Conservation (phyloP, 2,797 vertebrate genomes). For the Rallus crepitans region DNA sequence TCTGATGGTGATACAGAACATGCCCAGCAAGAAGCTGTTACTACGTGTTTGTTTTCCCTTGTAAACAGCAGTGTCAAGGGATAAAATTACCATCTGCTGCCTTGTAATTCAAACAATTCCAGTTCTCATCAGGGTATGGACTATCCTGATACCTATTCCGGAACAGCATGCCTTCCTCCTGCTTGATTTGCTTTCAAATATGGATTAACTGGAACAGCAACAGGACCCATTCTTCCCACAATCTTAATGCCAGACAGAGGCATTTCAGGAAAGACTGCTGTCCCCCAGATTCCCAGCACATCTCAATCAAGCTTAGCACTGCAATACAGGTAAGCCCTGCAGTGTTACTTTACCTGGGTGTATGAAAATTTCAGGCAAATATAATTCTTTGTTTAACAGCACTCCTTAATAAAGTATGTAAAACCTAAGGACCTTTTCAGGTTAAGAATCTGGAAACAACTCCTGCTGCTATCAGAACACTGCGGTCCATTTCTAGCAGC, state of each 20-base stretch:
- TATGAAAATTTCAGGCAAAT: conserved; percentile 53
- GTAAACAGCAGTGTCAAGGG: neutral
- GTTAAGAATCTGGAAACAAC: neutral
- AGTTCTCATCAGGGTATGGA: neutral
- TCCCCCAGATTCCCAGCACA: conserved; percentile 18
- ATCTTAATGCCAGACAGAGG: neutral
- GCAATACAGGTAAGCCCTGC: conserved; percentile 48
- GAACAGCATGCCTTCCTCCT: neutral
- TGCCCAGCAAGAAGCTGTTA: neutral
- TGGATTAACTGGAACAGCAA: neutral
- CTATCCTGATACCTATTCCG: neutral
- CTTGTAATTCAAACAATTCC: neutral
- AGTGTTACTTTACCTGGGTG: neutral
- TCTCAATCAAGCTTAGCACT: neutral
- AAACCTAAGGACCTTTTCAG: neutral
- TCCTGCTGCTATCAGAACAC: neutral
- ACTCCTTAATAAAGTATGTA: conserved; percentile 4
- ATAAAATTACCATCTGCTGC: neutral
- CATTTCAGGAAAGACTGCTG: conserved; percentile 1
- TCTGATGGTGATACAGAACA: neutral
- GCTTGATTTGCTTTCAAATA: neutral
- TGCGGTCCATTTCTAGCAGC: neutral
- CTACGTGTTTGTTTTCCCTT: neutral
- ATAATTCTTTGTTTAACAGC: neutral
- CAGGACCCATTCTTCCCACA: neutral